Percentiles rank a stretch among this genome's conserved stretches.
Conservation (phyloP, 2,113 vertebrate species). For the Megaleporinus macrocephalus region DNA sequence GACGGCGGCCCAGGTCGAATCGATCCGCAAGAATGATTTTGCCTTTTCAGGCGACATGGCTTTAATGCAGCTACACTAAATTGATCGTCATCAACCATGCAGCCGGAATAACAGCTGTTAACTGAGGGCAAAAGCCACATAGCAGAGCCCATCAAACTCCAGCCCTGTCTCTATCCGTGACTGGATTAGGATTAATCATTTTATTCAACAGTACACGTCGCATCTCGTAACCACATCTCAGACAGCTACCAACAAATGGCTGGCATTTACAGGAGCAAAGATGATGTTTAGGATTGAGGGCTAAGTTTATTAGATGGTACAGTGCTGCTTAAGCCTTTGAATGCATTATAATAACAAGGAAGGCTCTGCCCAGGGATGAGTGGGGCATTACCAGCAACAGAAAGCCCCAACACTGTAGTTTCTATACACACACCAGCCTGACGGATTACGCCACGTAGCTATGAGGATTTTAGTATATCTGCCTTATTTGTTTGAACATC, state of each 20-base stretch:
- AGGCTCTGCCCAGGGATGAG: constrained; percentile 34
- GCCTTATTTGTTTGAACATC: neutral
- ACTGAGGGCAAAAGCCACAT: neutral
- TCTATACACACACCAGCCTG: constrained; percentile 5
- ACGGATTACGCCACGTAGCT: constrained; percentile 22
- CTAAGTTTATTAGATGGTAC: constrained; percentile 11
- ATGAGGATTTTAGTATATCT: neutral
- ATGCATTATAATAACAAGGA: constrained; percentile 30
- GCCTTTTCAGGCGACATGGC: constrained; percentile 29
- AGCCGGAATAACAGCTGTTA: neutral
- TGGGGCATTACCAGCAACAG: neutral
- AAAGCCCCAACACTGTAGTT: neutral
- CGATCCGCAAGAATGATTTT: constrained; percentile 47
- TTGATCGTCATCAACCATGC: constrained; percentile 14
- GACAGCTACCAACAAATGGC: neutral
- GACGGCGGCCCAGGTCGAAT: constrained; percentile 21
- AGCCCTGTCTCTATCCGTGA: neutral
- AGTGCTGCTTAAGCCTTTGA: neutral
- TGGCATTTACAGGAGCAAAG: neutral
- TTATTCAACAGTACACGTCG: neutral
- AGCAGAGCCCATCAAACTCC: constrained; percentile 4
- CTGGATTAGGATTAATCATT: neutral
- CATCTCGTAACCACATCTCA: neutral
- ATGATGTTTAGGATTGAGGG: neutral
- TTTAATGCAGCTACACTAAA: constrained; percentile 50